Evolutionary conservation across 2,888 invertebrate genomes (phyloP), one percentile per base, ranked within the genome.

Genomic region (Odontocolon sp.): DNA sequence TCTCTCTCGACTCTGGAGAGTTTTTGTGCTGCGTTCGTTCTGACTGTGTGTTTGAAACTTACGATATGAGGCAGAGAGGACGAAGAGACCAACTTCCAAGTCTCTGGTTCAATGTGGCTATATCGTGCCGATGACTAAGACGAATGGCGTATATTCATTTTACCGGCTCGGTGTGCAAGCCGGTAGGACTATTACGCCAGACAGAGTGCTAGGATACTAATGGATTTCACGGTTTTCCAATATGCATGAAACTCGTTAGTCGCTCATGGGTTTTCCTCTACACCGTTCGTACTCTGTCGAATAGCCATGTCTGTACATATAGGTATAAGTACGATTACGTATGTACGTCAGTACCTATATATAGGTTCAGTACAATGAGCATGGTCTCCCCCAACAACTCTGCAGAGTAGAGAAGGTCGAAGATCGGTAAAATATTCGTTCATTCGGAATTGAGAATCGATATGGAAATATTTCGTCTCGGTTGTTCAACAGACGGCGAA

Each of bases 91-190:
- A n/a, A 67, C 38, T 71, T 67, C 56, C 38, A 67, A 69, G 74
- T 54, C 59, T 26, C 40, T 38, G 52, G 45, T n/a, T n/a, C n/a
- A n/a, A n/a, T n/a, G n/a, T 47, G 42, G 57, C 63, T 26, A 54
- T 52, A 75, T 57, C 57, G 54, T 61, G 50, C 42, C 56, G 70
- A 76, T 81, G 87, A 87, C 87, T 83, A 81, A 86, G 85, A 87
- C 84, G 81, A 87, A 87, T 86, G 82, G 83, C 73, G 81, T 85
- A 82, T 86, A 86, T 87, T 86, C 85, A 84, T 87, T 83, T 83
- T 80, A 80, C 81, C 26, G 6, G 79, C 56, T 33, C n/a, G 57
- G 33, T 42, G 40, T 33, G 6, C 21, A 23, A 3, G 45, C n/a
- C 54, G 36, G 26, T 42, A 8, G 14, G 31, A n/a, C n/a, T n/a